Percentiles rank a stretch among this genome's conserved stretches.
These are phyloP conservation scores for Eupithecia pulchellata DNA, from an alignment of 2,888 invertebrate species.

Conservation along the genomic window DNA sequence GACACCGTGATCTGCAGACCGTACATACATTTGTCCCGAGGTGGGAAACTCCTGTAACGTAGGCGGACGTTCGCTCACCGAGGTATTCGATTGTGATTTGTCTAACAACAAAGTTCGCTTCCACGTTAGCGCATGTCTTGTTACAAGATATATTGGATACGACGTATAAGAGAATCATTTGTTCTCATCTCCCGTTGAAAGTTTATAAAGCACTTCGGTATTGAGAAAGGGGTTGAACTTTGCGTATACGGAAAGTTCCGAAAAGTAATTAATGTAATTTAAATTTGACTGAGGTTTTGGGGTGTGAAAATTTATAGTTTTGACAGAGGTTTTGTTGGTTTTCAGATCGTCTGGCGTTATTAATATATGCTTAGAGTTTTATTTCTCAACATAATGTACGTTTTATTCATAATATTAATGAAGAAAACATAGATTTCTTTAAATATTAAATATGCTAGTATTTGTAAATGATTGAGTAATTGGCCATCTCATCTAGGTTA, in stretches of 20 bases:
- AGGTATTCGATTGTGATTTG: background rate
- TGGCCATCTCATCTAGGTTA: too few relatives aligned
- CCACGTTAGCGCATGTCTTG: background rate
- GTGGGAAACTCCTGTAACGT: too few relatives aligned
- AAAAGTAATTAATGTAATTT: conserved; percentile 14
- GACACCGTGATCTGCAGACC: too few relatives aligned
- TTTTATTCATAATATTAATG: too few relatives aligned
- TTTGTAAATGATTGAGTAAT: too few relatives aligned
- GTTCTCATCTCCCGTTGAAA: conserved; percentile 17
- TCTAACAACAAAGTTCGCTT: conserved; percentile 10
- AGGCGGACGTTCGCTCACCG: too few relatives aligned
- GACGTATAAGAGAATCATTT: conserved; percentile 18
- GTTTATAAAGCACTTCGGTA: conserved; percentile 15
- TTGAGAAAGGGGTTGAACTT: conserved; percentile 13
- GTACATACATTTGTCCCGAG: too few relatives aligned
- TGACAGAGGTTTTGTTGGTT: background rate
- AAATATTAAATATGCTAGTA: too few relatives aligned
- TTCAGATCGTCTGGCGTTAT: background rate
- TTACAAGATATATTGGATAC: conserved; percentile 18
- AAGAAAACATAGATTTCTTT: too few relatives aligned
- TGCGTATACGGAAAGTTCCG: conserved; percentile 11
- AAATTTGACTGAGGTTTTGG: conserved; percentile 9
- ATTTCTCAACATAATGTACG: too few relatives aligned
- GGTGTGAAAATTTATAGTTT: conserved; percentile 9
- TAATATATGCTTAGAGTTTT: too few relatives aligned